Conservation (phyloP, 2,113 vertebrate species). For the Eulemur macaco region DNA sequence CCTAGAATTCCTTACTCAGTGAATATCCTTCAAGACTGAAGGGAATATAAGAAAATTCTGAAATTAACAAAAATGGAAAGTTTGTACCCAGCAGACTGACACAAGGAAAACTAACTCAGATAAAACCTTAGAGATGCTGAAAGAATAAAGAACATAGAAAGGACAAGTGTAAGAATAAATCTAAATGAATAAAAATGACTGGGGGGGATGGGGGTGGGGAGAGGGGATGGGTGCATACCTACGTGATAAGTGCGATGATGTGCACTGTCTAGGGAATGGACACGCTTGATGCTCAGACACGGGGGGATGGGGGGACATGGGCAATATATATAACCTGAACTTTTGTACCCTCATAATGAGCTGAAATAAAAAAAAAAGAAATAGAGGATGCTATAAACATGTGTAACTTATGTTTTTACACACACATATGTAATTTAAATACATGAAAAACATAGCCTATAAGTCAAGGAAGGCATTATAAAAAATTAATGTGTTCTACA, state of each 20-base stretch:
- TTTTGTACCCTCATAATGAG: too few species aligned
- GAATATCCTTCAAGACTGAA: neutral
- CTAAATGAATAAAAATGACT: slow-evolving; percentile 35
- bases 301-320: too few species aligned
- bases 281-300: too few species aligned
- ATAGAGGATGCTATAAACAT: neutral
- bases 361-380: neutral
- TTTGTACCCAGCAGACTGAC: neutral
- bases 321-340: too few species aligned
- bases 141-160: slow-evolving; percentile 39
- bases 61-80: slow-evolving; percentile 48
- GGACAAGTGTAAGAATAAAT: neutral
- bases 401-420: neutral
- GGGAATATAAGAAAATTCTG: neutral
- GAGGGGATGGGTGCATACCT: too few species aligned
- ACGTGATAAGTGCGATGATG: too few species aligned
- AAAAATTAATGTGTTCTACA: neutral
- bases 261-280: too few species aligned
- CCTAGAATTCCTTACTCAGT: slow-evolving; percentile 33
- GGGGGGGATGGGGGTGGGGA: too few species aligned
- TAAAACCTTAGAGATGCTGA: slow-evolving; percentile 24
- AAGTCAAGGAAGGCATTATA: slow-evolving; percentile 3
- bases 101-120: slow-evolving; percentile 22
- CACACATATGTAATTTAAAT: slow-evolving; percentile 9
- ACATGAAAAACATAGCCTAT: neutral